A percentile compares a stretch with the other conserved stretches of the same genome.
Evolutionary conservation across 1,140 invertebrate genomes (phyloP).

Genomic region (Heliconius nattereri): DNA sequence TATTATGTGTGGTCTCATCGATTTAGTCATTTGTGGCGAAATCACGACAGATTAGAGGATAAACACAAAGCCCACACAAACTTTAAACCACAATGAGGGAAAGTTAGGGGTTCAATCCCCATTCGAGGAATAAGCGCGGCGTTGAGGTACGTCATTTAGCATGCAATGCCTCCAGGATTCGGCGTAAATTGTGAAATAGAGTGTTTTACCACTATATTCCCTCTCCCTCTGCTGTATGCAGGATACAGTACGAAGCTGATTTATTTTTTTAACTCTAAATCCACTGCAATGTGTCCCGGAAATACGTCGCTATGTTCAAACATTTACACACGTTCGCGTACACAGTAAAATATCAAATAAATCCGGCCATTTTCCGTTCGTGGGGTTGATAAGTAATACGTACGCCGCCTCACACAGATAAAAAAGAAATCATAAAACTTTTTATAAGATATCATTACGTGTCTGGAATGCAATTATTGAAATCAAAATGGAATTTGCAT

Average conservation of each 20-base stretch:
- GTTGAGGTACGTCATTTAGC: too few relatives aligned
- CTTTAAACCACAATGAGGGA: too few relatives aligned
- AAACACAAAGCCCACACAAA: slow-evolving; percentile 6
- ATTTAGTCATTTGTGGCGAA: slow-evolving; percentile 14
- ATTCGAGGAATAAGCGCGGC: too few relatives aligned
- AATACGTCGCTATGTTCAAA: slow-evolving; percentile 45
- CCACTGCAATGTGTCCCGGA: slow-evolving; percentile 36
- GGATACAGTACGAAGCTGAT: too few relatives aligned
- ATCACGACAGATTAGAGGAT: slow-evolving; percentile 25
- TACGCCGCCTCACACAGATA: slow-evolving; percentile 38
- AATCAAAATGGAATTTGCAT: slow-evolving; percentile 64
- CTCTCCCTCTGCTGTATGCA: too few relatives aligned
- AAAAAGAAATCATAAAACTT: slow-evolving; percentile 46
- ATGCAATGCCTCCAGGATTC: too few relatives aligned
- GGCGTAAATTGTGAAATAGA: too few relatives aligned
- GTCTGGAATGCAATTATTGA: slow-evolving; percentile 66
- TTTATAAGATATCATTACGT: slow-evolving; percentile 56
- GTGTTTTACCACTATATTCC: too few relatives aligned
- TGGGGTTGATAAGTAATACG: slow-evolving; percentile 42
- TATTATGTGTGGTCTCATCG: slow-evolving; percentile 17
- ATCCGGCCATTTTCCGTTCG: slow-evolving; percentile 35
- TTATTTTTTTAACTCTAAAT: slow-evolving; percentile 23
- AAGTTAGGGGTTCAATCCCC: too few relatives aligned
- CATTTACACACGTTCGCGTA: slow-evolving; percentile 48
- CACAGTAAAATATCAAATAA: slow-evolving; percentile 47